A percentile compares a stretch with the other conserved stretches of the same genome.
phyloP scores from a whole-genome alignment of 2,888 invertebrate genomes.

The Tiphia femorata region DNA sequence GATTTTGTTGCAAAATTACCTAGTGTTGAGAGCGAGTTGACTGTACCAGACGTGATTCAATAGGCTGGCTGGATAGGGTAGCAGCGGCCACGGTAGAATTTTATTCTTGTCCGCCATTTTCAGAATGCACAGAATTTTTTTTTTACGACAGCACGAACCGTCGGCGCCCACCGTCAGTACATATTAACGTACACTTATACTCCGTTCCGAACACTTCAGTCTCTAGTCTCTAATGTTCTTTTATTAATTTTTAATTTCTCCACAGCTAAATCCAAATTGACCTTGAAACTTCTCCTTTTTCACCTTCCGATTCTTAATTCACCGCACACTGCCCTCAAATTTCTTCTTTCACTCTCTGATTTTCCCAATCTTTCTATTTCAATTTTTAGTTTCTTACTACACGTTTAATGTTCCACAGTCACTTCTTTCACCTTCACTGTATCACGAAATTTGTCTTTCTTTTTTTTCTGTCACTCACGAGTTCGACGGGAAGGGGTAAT shows the following conservation, averaged over 20 bases:
- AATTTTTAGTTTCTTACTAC: too few relatives aligned
- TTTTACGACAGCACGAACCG: too few relatives aligned
- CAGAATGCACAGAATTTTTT: conserved; percentile 23
- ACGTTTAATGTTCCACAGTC: too few relatives aligned
- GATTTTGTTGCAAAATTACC: conserved; percentile 46
- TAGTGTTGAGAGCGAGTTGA: conserved; percentile 59
- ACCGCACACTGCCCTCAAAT: not conserved
- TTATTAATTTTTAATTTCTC: not conserved
- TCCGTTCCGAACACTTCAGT: not conserved
- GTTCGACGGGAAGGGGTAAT: too few relatives aligned
- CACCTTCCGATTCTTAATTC: not conserved
- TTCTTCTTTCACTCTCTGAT: too few relatives aligned
- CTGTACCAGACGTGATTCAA: conserved; percentile 66
- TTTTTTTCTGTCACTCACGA: too few relatives aligned
- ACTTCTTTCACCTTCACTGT: too few relatives aligned
- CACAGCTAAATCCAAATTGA: not conserved
- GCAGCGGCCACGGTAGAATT: conserved; percentile 62
- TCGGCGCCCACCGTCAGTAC: conserved; percentile 40
- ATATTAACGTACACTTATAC: conserved; percentile 26
- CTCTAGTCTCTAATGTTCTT: conserved; percentile 1
- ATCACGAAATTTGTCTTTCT: too few relatives aligned
- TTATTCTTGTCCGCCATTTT: conserved; percentile 67
- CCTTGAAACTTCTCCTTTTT: conserved; percentile 18
- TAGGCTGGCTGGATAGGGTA: conserved; percentile 62
- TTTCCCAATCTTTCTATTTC: too few relatives aligned